Evolutionary conservation across 1,140 invertebrate genomes (phyloP), one percentile per base, ranked within the genome.

Genomic region (Drosophila nasuta): DNA sequence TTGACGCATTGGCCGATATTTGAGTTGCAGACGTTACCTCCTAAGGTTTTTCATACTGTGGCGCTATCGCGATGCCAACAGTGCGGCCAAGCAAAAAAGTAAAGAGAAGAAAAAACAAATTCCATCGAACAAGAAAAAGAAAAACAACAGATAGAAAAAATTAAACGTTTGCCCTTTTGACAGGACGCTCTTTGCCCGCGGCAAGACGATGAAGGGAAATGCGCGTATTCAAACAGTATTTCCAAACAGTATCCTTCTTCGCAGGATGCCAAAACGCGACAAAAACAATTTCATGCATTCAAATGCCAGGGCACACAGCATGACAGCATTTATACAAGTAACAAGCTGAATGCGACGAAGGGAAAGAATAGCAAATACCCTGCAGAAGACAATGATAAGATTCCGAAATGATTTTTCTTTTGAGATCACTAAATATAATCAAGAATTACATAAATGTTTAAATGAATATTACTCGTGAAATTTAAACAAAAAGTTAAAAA

Each of bases 221-320:
- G 8, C 7, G 7, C 35, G 35, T 38, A 79, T 86, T 77, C 67
- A 81, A 77, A 81, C 73, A 65, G 49, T 56, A 65, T 65, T 60
- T 49, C 20, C 20, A 25, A 25, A 25, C 3, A n/a, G 71, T 62
- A 68, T 65, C 76, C 79, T 88, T 78, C 56, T 10, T 67, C 51
- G 76, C 75, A 87, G 82, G 82, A 87, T 83, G 77, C 79, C 80
- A 81, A 67, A 70, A 77, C 59, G 69, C 57, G 60, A 79, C 81
- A 89, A 89, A 89, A 89, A 89, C 85, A 89, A 89, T 89, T 89
- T 81, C 75, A 64, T 81, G 68, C 86, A 89, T 90, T 85, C 85
- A 89, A 89, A 89, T 85, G 85, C 83, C 82, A 87, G 20, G 41
- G 59, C 57, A 43, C 75, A 73, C 69, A 77, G 77, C 71, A 79